Percentiles rank a stretch among this genome's conserved stretches.
Evolutionary conservation across 2,797 vertebrate genomes (phyloP).

Genomic region (Chiloscyllium punctatum): DNA sequence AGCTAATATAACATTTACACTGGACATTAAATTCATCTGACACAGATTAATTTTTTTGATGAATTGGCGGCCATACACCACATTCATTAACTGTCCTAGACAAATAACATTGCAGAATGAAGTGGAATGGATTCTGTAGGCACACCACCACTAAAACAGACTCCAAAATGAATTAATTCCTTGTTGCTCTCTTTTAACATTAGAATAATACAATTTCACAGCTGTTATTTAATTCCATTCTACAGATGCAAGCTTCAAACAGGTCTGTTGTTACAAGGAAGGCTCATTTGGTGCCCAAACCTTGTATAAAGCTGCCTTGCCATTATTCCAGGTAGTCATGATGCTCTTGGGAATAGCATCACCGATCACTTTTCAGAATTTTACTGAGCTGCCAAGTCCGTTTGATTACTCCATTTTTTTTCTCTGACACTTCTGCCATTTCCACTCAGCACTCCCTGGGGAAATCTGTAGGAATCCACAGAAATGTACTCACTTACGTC

Average conservation of each 20-base stretch:
- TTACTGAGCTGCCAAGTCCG: not conserved
- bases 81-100: not conserved
- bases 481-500: not conserved
- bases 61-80: not conserved
- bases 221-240: not conserved
- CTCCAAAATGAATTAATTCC: not conserved
- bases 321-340: not conserved
- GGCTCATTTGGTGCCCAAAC: not conserved
- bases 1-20: not conserved
- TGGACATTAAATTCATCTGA: not conserved
- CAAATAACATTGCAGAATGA: constrained; percentile 1
- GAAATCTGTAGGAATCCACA: not conserved
- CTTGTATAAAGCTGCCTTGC: not conserved
- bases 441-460: not conserved
- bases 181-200: not conserved
- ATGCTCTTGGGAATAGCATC: not conserved
- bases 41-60: not conserved
- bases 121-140: not conserved
- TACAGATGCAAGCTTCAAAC: not conserved
- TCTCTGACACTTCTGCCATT: too few relatives aligned
- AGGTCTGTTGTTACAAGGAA: not conserved
- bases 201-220: not conserved
- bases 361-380: not conserved
- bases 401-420: not conserved
- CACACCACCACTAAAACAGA: not conserved